Evolutionary conservation across 2,113 vertebrate species (phyloP).

Genomic region (Rhagologus leucostigma): DNA sequence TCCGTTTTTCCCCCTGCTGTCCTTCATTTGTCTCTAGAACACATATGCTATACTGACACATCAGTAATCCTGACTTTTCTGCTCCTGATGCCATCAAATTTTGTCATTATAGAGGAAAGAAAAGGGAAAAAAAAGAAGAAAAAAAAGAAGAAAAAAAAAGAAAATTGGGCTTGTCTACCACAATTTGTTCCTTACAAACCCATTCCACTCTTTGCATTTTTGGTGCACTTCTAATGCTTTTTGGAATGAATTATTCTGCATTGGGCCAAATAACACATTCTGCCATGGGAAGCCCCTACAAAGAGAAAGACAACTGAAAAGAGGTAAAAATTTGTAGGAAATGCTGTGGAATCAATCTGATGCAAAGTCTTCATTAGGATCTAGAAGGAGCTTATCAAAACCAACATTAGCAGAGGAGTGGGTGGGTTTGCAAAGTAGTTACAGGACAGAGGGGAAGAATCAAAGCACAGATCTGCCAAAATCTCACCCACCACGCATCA

Average conservation of each 20-base stretch:
- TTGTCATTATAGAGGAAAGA: not conserved
- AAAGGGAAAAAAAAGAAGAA: not conserved
- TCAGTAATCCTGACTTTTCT: not conserved
- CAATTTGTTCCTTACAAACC: not conserved
- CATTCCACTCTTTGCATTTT: not conserved
- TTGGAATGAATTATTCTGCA: not conserved
- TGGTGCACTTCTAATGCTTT: not conserved
- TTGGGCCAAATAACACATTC: not conserved
- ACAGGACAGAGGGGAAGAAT: not conserved
- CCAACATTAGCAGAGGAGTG: not conserved
- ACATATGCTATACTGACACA: accelerated
- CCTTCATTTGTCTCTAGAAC: not conserved
- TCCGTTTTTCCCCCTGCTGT: accelerated
- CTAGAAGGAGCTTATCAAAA: not conserved
- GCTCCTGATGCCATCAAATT: not conserved
- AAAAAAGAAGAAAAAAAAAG: not conserved
- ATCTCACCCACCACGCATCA: not conserved
- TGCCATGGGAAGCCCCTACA: not conserved
- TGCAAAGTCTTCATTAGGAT: not conserved
- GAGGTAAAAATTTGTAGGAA: not conserved
- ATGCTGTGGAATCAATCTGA: not conserved
- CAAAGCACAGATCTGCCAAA: not conserved
- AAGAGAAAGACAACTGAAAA: not conserved
- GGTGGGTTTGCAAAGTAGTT: not conserved
- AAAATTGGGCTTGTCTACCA: not conserved